These are phyloP conservation scores for Diachasmimorpha longicaudata DNA, from an alignment of 1,140 invertebrate species.

Conservation along the genomic window DNA sequence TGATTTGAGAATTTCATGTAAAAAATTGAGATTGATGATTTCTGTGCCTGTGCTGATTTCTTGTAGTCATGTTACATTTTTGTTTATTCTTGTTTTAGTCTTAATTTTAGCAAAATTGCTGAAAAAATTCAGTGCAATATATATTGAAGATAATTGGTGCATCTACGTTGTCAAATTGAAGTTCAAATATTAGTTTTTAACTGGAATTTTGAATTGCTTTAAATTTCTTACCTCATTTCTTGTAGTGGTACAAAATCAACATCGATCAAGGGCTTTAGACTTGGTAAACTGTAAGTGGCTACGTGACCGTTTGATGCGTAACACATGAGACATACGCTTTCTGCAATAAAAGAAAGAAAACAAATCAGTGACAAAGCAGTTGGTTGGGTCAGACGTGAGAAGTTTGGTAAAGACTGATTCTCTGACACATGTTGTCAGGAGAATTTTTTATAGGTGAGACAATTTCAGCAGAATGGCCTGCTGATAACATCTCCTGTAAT, in stretches of 20 bases:
- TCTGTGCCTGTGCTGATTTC: neutral
- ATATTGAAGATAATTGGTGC: neutral
- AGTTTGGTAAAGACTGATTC: no score
- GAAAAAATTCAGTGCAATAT: neutral
- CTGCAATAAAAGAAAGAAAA: slow-evolving; percentile 65
- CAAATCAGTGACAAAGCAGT: slow-evolving; percentile 17
- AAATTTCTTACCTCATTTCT: slow-evolving; percentile 83
- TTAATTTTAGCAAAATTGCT: neutral
- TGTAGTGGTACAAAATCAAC: slow-evolving; percentile 92
- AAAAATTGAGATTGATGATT: neutral
- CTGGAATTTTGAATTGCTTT: neutral
- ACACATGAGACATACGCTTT: slow-evolving; percentile 91
- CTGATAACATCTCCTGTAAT: no score
- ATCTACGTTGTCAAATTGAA: neutral
- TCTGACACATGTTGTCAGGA: no score
- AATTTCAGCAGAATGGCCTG: no score
- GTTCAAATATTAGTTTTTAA: neutral
- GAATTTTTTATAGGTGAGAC: no score
- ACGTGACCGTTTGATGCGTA: slow-evolving; percentile 94
- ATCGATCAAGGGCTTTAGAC: slow-evolving; percentile 87
- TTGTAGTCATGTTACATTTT: neutral
- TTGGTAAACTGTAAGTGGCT: slow-evolving; percentile 90
- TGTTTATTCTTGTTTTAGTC: neutral
- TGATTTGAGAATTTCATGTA: neutral
- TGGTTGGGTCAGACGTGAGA: neutral